A percentile compares a stretch with the other conserved stretches of the same genome.
Evolutionary conservation across 2,888 invertebrate species (phyloP).

Genomic region (Apeira syringaria): DNA sequence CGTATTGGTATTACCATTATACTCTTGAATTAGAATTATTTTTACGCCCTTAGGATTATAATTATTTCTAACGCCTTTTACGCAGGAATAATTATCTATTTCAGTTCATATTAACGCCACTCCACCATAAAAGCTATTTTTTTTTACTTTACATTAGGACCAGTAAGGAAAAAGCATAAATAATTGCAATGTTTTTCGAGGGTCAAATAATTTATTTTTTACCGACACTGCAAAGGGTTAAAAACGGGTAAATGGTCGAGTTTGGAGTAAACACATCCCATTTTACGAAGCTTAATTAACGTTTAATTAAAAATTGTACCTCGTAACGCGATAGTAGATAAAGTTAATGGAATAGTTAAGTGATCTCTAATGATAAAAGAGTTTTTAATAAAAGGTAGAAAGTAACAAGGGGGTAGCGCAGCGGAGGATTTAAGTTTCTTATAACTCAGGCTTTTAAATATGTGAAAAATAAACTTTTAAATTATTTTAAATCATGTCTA

Average conservation of each 20-base stretch:
- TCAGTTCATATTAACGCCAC: not conserved
- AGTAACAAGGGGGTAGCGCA: not conserved
- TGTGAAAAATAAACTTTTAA: no score
- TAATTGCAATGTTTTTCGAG: constrained; percentile 17
- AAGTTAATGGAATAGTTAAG: constrained; percentile 33
- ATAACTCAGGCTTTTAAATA: no score
- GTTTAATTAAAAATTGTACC: constrained; percentile 35
- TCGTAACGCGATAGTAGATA: constrained; percentile 31
- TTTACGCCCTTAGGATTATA: no score
- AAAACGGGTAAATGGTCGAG: constrained; percentile 15
- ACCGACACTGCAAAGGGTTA: constrained; percentile 19
- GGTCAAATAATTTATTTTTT: constrained; percentile 27
- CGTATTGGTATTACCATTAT: no score
- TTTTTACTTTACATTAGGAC: not conserved
- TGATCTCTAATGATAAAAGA: constrained; percentile 24
- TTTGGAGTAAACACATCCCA: constrained; percentile 27
- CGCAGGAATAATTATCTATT: no score
- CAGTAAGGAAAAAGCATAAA: constrained; percentile 13
- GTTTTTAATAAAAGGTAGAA: constrained; percentile 2
- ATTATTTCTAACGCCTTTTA: no score
- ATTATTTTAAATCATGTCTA: no score
- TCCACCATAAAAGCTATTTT: not conserved
- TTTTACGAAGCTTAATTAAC: constrained; percentile 32
- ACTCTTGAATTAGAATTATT: no score
- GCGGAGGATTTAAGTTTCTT: no score